These are phyloP conservation scores for Ashinkailepas kermadecensis DNA, from an alignment of 2,888 invertebrate species.

Conservation along the genomic window DNA sequence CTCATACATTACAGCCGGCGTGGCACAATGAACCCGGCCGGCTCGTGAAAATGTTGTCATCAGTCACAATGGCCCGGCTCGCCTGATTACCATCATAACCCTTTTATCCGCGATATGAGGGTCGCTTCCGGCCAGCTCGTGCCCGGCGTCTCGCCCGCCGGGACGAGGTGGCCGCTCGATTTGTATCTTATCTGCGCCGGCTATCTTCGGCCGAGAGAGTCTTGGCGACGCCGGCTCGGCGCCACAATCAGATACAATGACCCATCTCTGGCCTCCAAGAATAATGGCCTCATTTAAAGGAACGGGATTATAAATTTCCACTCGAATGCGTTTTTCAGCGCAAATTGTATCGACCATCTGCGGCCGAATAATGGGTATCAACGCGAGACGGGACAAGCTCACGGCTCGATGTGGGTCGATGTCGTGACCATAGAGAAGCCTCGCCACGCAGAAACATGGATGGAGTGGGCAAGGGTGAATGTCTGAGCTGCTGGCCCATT, in stretches of 20 bases:
- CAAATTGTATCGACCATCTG: conserved; percentile 12
- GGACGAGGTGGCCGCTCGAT: neutral
- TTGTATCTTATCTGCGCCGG: neutral
- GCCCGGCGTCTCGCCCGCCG: neutral
- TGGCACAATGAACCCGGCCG: neutral
- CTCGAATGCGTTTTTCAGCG: neutral
- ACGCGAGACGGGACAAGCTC: neutral
- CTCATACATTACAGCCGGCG: neutral
- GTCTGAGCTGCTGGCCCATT: no score
- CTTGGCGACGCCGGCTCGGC: neutral
- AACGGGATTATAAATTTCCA: conserved; percentile 10
- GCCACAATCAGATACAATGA: conserved; percentile 13
- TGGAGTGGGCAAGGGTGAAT: no score
- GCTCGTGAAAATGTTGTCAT: neutral
- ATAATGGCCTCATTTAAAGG: conserved; percentile 19
- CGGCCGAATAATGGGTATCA: neutral
- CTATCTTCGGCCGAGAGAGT: neutral
- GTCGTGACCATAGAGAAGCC: no score
- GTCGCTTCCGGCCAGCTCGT: neutral
- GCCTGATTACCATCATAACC: conserved; percentile 16
- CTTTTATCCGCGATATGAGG: neutral
- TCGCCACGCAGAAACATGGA: no score
- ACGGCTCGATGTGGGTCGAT: no score
- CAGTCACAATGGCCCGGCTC: neutral
- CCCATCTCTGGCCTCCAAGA: neutral